phyloP scores from a whole-genome alignment of 1,140 invertebrate species.

The Leptinotarsa texana region DNA sequence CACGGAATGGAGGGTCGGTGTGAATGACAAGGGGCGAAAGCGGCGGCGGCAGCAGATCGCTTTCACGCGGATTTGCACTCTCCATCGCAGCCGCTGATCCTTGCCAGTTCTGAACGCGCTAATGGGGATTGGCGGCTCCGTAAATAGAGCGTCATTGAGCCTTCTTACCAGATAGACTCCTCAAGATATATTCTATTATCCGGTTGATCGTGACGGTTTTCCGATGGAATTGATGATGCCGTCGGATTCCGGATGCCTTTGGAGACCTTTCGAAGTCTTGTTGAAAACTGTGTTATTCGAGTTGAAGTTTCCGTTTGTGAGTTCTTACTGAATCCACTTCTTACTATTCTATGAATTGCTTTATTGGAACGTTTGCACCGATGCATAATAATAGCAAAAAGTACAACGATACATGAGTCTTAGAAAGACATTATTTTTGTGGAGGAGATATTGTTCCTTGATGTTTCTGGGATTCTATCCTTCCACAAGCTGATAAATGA shows the following conservation, averaged over 20 bases:
- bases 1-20: not conserved
- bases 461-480: too few relatives aligned
- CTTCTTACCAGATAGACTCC: slow-evolving; percentile 26
- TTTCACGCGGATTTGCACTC: slow-evolving; percentile 50
- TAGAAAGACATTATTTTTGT: too few relatives aligned
- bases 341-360: too few relatives aligned
- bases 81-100: slow-evolving; percentile 45
- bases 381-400: too few relatives aligned
- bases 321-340: too few relatives aligned
- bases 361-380: too few relatives aligned
- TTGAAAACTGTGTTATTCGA: too few relatives aligned
- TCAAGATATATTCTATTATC: slow-evolving; percentile 12
- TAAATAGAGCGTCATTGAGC: slow-evolving; percentile 56
- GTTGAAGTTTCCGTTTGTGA: too few relatives aligned
- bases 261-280: not conserved
- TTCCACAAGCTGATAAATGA: too few relatives aligned
- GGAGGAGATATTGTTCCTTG: too few relatives aligned
- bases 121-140: slow-evolving; percentile 56
- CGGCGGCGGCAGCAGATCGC: slow-evolving; percentile 42
- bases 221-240: not conserved
- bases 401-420: too few relatives aligned
- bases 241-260: not conserved
- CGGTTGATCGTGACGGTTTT: not conserved
- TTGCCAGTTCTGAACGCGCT: slow-evolving; percentile 34
- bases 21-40: slow-evolving; percentile 23